Conservation (phyloP, 2,888 invertebrate species). For the Platycheirus rosarum region DNA sequence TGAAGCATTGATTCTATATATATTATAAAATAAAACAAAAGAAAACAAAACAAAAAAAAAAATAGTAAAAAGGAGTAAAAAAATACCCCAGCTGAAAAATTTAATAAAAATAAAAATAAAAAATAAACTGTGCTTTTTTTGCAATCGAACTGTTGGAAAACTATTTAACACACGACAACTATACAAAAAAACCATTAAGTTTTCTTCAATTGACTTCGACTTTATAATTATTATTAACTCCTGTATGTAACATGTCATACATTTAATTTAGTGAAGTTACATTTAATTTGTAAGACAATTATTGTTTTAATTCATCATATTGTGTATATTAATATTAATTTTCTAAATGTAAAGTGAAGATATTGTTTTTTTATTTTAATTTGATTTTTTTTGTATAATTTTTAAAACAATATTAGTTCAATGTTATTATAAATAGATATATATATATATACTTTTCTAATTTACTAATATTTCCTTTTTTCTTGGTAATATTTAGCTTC, state of each 20-base stretch:
- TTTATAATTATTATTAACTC: constrained; percentile 10
- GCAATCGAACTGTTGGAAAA: constrained; percentile 55
- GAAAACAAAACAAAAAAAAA: constrained; percentile 39
- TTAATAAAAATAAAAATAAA: constrained; percentile 70
- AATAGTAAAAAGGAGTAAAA: constrained; percentile 60
- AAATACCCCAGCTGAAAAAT: constrained; percentile 70
- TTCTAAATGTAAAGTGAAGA: constrained; percentile 51
- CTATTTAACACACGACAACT: constrained; percentile 39
- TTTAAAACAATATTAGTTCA: constrained; percentile 62
- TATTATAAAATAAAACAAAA: constrained; percentile 37
- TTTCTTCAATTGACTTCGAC: constrained; percentile 35
- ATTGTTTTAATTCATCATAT: constrained; percentile 50
- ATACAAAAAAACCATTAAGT: constrained; percentile 13
- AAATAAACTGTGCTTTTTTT: constrained; percentile 67
- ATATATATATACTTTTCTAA: constrained; percentile 43
- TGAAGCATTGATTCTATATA: constrained; percentile 74
- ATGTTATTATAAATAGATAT: constrained; percentile 60
- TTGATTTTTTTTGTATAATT: constrained; percentile 45
- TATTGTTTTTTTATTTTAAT: constrained; percentile 51
- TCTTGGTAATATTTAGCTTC: constrained; percentile 50
- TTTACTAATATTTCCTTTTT: constrained; percentile 54
- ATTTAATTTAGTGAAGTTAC: constrained; percentile 46
- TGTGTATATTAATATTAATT: constrained; percentile 62
- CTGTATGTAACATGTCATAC: constrained; percentile 20
- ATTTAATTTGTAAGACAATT: constrained; percentile 55